Evolutionary conservation across 2,888 invertebrate species (phyloP).

Genomic region (Stenotaenia linearis): DNA sequence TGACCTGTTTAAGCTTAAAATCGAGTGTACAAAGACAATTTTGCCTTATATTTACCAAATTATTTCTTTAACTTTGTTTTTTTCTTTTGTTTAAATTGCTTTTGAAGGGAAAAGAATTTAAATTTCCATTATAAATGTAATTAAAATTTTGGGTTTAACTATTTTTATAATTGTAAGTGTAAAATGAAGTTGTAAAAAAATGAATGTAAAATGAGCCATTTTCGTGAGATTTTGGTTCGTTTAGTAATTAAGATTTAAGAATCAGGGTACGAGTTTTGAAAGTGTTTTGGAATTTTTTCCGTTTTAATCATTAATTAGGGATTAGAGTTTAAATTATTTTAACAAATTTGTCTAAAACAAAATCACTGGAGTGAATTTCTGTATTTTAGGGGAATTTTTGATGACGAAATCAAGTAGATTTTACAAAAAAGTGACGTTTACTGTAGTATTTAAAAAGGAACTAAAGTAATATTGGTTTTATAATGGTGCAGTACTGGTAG

Average conservation of each 20-base stretch:
- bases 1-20: not conserved
- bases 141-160: not conserved
- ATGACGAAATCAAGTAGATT: not conserved
- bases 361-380: not conserved
- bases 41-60: not conserved
- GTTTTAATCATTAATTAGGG: not conserved
- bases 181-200: not conserved
- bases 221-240: not conserved
- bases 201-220: not conserved
- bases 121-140: not conserved
- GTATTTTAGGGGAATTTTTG: not conserved
- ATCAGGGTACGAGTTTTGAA: not conserved
- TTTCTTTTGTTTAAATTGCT: not conserved
- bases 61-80: not conserved
- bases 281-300: conserved; percentile 19
- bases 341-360: not conserved
- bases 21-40: not conserved
- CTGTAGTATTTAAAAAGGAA: not conserved
- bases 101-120: not conserved
- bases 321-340: not conserved
- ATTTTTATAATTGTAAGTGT: not conserved
- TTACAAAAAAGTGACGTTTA: not conserved
- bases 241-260: not conserved
- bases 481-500: not conserved
- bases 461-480: not conserved